Evolutionary conservation across 2,113 vertebrate genomes (phyloP).

Genomic region (Eudorcas thomsonii): DNA sequence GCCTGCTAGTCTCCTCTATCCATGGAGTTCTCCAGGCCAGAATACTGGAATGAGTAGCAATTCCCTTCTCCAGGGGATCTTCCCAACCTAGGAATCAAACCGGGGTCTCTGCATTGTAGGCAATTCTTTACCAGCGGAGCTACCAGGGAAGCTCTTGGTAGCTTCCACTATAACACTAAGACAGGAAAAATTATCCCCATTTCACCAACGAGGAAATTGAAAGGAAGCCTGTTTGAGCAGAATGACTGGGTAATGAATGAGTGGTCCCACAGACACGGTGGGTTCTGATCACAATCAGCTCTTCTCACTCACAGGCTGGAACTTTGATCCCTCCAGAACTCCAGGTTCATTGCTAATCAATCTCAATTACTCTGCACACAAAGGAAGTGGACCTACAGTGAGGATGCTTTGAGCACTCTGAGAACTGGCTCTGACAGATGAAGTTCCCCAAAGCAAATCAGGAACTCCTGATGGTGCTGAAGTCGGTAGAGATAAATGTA

Average conservation of each 20-base stretch:
- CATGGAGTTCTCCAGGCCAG: background rate
- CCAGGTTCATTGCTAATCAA: background rate
- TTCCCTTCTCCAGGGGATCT: background rate
- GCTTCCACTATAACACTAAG: fast-evolving
- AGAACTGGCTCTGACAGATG: background rate
- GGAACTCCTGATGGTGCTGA: fast-evolving
- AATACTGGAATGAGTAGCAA: background rate
- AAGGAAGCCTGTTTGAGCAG: background rate
- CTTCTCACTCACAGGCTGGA: background rate
- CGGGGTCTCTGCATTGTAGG: background rate
- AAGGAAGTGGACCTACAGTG: background rate
- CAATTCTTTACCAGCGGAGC: background rate
- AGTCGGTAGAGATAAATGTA: fast-evolving
- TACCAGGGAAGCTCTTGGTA: background rate
- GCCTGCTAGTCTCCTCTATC: background rate
- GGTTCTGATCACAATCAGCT: too few species aligned
- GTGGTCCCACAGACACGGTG: fast-evolving
- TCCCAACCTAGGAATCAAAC: background rate
- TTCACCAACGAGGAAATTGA: background rate
- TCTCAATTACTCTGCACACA: background rate
- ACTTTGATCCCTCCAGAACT: background rate
- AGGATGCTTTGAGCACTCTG: too few species aligned
- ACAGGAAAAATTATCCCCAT: background rate
- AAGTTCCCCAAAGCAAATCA: background rate
- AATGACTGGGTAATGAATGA: background rate